Base-by-base conservation (phyloP, 2,888 invertebrate species). In the Volucella inanis region DNA sequence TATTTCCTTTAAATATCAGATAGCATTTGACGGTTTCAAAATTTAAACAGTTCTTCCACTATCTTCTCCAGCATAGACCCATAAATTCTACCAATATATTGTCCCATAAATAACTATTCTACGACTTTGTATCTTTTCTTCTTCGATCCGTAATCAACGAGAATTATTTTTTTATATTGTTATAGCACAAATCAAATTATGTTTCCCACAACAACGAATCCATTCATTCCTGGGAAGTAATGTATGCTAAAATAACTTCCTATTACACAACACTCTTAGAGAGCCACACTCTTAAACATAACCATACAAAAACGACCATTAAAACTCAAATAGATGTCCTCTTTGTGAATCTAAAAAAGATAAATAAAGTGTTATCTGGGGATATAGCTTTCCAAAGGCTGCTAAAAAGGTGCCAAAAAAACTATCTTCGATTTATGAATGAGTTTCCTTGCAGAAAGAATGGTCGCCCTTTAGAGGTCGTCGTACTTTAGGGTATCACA, bases 151-250 rank as follows among this genome's bases (percentile, higher is more conserved):
- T 15, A 67, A 61, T 61, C 52, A 49, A 59, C 67, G 54, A 59
- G 45, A 74, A 68, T 62, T 31, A 31, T 72, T 61, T 72, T n/a
- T 59, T 61, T 45, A 39, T 64, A 78, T 78, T 78, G 72, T 78
- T 83, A 83, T 83, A 79, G 43, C 12, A 31, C 41, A 55, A 59
- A 75, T 65, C n/a, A 64, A 79, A 65, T 65, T 57, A 70, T 79
- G 57, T 75, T 74, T 84, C 83, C 75, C 74, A 79, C 74, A 79
- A 84, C 83, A 84, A 84, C 70, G 79, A 70, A 22, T 64, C 47
- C 79, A 79, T 84, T 84, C 83, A 84, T 84, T 15, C 57, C 15
- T 38, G 31, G 15, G 47, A n/a, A 75, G 75, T 79, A 79, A 79
- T 75, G 59, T 31, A 6, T 72, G 78, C 39, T n/a, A 49, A 54